Base-by-base conservation (phyloP, 23 tunicate species). In the Botrylloides violaceus region DNA sequence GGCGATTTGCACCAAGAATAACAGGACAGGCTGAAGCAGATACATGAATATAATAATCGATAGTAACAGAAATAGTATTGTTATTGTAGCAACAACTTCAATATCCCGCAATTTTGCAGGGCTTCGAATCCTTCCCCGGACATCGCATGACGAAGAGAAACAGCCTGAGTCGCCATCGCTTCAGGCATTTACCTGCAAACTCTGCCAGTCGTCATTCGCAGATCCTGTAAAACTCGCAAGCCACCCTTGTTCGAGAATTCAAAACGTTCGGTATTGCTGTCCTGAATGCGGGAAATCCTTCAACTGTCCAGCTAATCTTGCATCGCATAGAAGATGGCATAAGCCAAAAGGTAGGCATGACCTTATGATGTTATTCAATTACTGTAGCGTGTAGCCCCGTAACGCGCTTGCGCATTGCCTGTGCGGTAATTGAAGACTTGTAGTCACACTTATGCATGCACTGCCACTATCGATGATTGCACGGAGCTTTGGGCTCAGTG, bases 291-390 rank as follows among this genome's bases (percentile, higher is more conserved):
- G 75, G 3, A 87, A 87, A 35, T 24, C 29, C 29, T 87, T 87
- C 76, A 80, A 77, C 26, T 80, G 86, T 76, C 86, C 95, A 0
- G 95, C 95, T 9, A 87, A 87, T 49, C 68, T 80, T 2, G 95
- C 95, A 4, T 87, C 95, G 22, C 95, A 87, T 61, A 61, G 71
- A 61, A 62, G 95, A 70, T 87, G 95, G 95, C 95, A 87, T 34
- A 80, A 71, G 55, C 95, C 95, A 1, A 80, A 87, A 76, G 81
- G 95, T 87, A 36, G 71, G 60, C 57, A 4, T 31, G 7, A n/a
- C 18, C 24, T 20, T 15, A 60, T 60, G 27, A 2, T 33, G 71
- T 32, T 43, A 15, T n/a, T n/a, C n/a, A n/a, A n/a, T n/a, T n/a
- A 60, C 1, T n/a, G 65, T 20, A 0, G 24, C 22, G 1, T 23